Base-by-base conservation (phyloP, 1,140 invertebrate species). In the Habropoda laboriosa region DNA sequence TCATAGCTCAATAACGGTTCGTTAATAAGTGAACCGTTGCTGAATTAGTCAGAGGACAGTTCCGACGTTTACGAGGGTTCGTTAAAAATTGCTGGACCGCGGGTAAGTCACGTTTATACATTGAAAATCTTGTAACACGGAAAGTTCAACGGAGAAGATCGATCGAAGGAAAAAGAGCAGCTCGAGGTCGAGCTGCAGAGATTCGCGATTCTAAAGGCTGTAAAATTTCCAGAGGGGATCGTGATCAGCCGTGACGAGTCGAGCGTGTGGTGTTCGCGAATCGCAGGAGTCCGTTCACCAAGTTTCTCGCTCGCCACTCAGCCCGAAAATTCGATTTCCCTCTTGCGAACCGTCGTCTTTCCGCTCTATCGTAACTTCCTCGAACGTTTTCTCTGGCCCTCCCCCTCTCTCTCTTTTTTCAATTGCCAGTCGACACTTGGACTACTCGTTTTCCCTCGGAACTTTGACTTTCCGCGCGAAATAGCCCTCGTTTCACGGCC, bases 281-380 rank as follows among this genome's bases (percentile, higher is more conserved):
- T 85, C 70, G 74, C 53, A 38, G n/a, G 85, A 86, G 75, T 86
- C 74, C 70, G 55, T 77, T 79, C 82, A n/a, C 79, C 68, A 85
- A 81, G 79, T 66, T 79, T 79, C 47, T 66, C 79, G 38, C 53
- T 47, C 57, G 75, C 32, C 64, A 38, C 53, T 77, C 72, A 60
- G 66, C 55, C 55, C 57, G 63, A 81, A 86, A 86, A 86, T 81
- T 78, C 74, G 83, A 86, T 86, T 85, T 85, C 68, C 67, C 30
- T 68, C 45, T 58, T 49, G 66, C n/a, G n/a, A n/a, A 30, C 16
- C 47, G 51, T 40, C 24, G 38, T 53, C 27, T 68, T 45, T 35
- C 38, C 5, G 27, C 16, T 38, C 24, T 27, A 30, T 49, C 57
- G 47, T 45, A 45, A 49, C 68, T 61, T 63, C 18, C 21, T 38